These are phyloP conservation scores for Parnassius smintheus DNA, from an alignment of 2,888 invertebrate genomes.

Conservation along the genomic window DNA sequence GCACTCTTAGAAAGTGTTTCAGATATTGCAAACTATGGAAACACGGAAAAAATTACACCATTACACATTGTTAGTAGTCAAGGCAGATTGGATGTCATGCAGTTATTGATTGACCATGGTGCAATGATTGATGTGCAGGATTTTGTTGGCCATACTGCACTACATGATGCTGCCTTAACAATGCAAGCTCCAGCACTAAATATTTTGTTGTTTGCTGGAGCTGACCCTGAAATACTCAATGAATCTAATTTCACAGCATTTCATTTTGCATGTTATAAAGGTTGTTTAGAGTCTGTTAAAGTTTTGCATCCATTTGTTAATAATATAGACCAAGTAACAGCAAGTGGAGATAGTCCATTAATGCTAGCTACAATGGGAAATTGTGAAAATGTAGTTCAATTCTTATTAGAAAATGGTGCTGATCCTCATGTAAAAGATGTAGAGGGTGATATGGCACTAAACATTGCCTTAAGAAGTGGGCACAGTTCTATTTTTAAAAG, in stretches of 20 bases:
- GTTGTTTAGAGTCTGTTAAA: constrained; percentile 53
- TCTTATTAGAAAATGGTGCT: constrained; percentile 61
- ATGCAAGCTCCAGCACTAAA: constrained; percentile 51
- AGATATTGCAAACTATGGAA: constrained; percentile 68
- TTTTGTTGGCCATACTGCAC: constrained; percentile 73
- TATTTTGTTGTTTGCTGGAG: constrained; percentile 66
- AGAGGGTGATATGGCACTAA: constrained; percentile 56
- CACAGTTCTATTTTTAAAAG: constrained; percentile 53
- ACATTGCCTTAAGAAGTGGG: constrained; percentile 57
- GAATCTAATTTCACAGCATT: constrained; percentile 63
- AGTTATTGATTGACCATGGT: constrained; percentile 64
- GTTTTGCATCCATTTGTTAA: constrained; percentile 57
- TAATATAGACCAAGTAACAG: constrained; percentile 59
- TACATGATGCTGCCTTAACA: constrained; percentile 67
- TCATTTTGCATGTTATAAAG: constrained; percentile 69
- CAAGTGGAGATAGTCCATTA: constrained; percentile 60
- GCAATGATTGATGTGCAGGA: constrained; percentile 69
- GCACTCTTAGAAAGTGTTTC: constrained; percentile 57
- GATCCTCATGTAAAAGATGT: constrained; percentile 62
- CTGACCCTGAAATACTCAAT: constrained; percentile 63
- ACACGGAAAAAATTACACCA: constrained; percentile 68
- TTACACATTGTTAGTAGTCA: constrained; percentile 64
- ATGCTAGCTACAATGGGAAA: constrained; percentile 58
- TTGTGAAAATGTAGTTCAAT: constrained; percentile 56
- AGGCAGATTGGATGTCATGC: constrained; percentile 61